Evolutionary conservation across 2,888 invertebrate species (phyloP).

Genomic region (Cremastinae sp.): DNA sequence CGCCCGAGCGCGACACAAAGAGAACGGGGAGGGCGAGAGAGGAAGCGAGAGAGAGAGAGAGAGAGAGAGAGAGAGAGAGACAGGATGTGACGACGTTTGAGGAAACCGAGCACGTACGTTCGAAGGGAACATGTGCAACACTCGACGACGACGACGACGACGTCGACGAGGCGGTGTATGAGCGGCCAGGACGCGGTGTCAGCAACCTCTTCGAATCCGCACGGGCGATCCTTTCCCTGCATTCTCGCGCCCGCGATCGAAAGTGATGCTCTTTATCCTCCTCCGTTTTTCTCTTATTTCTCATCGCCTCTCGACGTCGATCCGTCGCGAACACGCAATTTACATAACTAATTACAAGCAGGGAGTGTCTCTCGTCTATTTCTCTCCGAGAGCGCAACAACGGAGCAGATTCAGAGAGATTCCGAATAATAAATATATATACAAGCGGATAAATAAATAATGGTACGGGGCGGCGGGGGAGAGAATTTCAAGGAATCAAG

Average conservation of each 20-base stretch:
- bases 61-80: constrained; percentile 51
- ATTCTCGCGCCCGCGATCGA: constrained; percentile 47
- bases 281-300: constrained; percentile 3
- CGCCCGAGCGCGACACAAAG: constrained; percentile 30
- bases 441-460: too few relatives aligned
- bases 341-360: constrained; percentile 54
- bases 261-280: constrained; percentile 29
- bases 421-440: too few relatives aligned
- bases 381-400: constrained; percentile 33
- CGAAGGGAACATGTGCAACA: constrained; percentile 61
- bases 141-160: constrained; percentile 44
- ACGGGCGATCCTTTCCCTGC: constrained; percentile 49
- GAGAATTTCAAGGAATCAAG: constrained; percentile 27
- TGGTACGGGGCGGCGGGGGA: too few relatives aligned
- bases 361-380: constrained; percentile 49
- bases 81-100: constrained; percentile 73
- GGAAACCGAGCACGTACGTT: constrained; percentile 73
- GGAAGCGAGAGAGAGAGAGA: constrained; percentile 4
- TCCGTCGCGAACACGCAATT: constrained; percentile 29
- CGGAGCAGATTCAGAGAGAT: too few relatives aligned
- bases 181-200: constrained; percentile 52
- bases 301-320: constrained; percentile 1
- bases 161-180: constrained; percentile 46
- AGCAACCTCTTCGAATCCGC: constrained; percentile 55
- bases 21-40: constrained; percentile 30